A percentile compares a stretch with the other conserved stretches of the same genome.
phyloP scores from a whole-genome alignment of 2,797 vertebrate genomes.

The Poeciliopsis turneri region DNA sequence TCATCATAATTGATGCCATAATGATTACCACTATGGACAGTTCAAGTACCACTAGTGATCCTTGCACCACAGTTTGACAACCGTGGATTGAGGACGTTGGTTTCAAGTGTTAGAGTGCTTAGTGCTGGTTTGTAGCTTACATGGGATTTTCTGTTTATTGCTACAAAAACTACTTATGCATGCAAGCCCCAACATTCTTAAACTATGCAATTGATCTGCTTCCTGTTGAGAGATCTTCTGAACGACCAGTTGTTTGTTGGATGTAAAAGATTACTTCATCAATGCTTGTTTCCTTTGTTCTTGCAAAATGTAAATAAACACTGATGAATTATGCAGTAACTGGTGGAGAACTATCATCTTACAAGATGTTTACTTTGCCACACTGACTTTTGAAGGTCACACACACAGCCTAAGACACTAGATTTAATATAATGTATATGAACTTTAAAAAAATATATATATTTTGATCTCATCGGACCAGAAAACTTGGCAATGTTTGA shows the following conservation, averaged over 20 bases:
- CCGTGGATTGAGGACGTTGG: neutral
- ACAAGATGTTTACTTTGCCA: constrained; percentile 1
- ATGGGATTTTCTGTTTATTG: neutral
- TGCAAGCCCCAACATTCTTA: neutral
- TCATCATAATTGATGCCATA: neutral
- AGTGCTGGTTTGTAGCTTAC: neutral
- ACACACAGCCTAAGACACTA: neutral
- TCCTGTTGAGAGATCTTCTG: neutral
- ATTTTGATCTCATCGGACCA: neutral
- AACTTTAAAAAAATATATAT: neutral
- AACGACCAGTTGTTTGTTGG: neutral
- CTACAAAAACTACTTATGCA: neutral
- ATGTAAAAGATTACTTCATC: neutral
- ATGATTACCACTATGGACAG: no score
- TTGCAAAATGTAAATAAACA: neutral
- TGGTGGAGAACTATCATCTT: neutral
- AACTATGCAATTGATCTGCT: neutral
- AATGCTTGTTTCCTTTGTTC: neutral
- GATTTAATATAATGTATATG: neutral
- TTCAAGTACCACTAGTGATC: neutral
- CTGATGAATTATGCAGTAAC: neutral
- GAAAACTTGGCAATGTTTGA: neutral
- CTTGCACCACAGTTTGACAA: neutral
- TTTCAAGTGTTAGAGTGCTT: neutral
- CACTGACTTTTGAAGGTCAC: neutral